Conservation (phyloP, 2,113 vertebrate species). For the Piaya cayana region DNA sequence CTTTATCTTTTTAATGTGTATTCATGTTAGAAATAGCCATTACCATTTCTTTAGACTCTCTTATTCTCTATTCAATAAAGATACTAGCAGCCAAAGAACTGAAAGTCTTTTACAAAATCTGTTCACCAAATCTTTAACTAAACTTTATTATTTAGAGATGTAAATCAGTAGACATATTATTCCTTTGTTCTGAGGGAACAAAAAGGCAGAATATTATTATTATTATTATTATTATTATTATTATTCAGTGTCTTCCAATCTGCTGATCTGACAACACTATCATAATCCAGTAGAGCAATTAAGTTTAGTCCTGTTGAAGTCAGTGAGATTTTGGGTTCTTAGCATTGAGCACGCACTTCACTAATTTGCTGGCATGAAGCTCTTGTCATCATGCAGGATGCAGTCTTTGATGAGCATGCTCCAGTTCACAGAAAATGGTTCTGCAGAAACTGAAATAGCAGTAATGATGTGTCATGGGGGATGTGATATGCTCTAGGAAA, state of each 20-base stretch:
- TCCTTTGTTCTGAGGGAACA: not conserved
- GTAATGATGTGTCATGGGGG: slow-evolving; percentile 2
- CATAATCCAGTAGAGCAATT: not conserved
- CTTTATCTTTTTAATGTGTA: not conserved
- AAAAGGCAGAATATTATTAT: not conserved
- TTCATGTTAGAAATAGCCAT: not conserved
- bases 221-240: not conserved
- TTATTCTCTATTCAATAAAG: not conserved
- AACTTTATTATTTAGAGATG: not conserved
- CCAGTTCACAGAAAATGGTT: slow-evolving; percentile 15
- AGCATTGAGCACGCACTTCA: not conserved
- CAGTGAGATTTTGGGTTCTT: not conserved
- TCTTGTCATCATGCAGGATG: slow-evolving; percentile 7
- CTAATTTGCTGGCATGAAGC: not conserved
- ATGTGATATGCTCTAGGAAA: slow-evolving; percentile 1
- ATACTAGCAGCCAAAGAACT: not conserved
- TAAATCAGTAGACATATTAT: not conserved
- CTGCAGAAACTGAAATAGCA: slow-evolving; percentile 10
- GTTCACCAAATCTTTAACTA: not conserved
- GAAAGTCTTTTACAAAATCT: not conserved
- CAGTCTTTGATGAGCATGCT: slow-evolving; percentile 3
- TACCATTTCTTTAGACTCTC: not conserved
- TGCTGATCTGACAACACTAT: not conserved
- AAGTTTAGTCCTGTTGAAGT: not conserved
- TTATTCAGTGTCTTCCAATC: not conserved